Evolutionary conservation across 1,140 invertebrate species (phyloP), one percentile per base, ranked within the genome.

Genomic region (Rhynchophorus ferrugineus): DNA sequence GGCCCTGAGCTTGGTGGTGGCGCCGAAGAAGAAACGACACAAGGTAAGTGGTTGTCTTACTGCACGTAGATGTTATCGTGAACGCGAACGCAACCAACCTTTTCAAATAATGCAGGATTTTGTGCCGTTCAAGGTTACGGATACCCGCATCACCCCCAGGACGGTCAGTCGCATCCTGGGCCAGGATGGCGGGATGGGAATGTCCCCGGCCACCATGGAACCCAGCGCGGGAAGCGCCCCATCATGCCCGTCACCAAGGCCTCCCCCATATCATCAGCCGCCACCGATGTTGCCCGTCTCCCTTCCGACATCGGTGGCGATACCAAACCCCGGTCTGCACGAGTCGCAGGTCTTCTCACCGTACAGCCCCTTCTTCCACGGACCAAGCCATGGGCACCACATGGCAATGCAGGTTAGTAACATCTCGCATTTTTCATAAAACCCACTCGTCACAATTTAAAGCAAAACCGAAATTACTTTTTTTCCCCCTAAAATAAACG

Each of bases 1-100:
- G 71, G 88, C 93, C 0, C 79, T 96, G 8, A 91, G 91, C 61
- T 78, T 96, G 56, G 91, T 96, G 18, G 91, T 96, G 53, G 87
- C 88, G 18, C 89, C 91, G 0, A 95, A 95, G 73, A 94, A 93
- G 75, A 96, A 95, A 75, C 78, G 93, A 14, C 93, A 96, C 68
- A 97, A 97, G 83, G 52, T 54, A 49, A 41, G 24, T 5, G 24
- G 11, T 29, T 29, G 11, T 29, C 11, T 29, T 29, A 29, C 24
- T 29, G 24, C n/a, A n/a, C n/a, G n/a, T n/a, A 29, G 11, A 29
- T 29, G 5, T 29, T 29, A 6, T 29, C 24, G 24, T 29, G 24
- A 6, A 29, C 14, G 20, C 20, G 21, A 13, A 14, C 18, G 1
- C 37, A 48, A 54, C 21, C 37, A 54, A 8, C 39, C 8, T 48